Conservation (phyloP, 1,140 invertebrate genomes). For the Glossosoma conforme region DNA sequence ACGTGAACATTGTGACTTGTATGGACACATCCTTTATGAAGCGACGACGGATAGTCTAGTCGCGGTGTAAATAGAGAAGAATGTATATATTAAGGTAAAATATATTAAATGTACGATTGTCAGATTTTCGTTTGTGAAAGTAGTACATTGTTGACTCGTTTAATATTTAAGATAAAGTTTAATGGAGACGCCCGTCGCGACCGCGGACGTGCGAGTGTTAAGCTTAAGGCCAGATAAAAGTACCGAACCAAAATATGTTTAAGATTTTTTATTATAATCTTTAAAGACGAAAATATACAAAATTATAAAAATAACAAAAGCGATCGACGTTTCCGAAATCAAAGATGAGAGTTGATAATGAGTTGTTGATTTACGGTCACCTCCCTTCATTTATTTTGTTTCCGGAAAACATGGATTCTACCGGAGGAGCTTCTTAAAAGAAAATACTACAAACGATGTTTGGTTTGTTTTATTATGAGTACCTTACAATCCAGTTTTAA, state of each 20-base stretch:
- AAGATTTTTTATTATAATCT: constrained; percentile 22
- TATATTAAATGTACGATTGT: constrained; percentile 30
- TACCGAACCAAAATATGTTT: constrained; percentile 30
- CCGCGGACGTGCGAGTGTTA: constrained; percentile 17
- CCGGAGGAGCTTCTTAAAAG: no score
- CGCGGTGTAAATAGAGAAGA: constrained; percentile 28
- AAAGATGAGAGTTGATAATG: no score
- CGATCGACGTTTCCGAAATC: no score
- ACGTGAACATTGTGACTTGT: constrained; percentile 1
- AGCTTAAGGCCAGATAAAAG: constrained; percentile 29
- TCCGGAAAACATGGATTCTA: no score
- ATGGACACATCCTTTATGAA: no score
- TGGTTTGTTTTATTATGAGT: no score
- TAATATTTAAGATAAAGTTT: constrained; percentile 24
- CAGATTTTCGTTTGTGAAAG: constrained; percentile 30
- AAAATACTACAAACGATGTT: no score
- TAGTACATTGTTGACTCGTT: constrained; percentile 31
- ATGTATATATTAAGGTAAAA: constrained; percentile 27
- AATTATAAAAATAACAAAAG: neutral
- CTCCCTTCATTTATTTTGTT: no score
- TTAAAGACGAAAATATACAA: neutral
- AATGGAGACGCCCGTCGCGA: constrained; percentile 19
- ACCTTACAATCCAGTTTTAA: no score
- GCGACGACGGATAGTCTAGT: constrained; percentile 31
- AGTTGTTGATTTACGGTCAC: no score